A percentile compares a stretch with the other conserved stretches of the same genome.
Evolutionary conservation across 2,888 invertebrate genomes (phyloP).

Genomic region (Pachycephus smyrnensis): DNA sequence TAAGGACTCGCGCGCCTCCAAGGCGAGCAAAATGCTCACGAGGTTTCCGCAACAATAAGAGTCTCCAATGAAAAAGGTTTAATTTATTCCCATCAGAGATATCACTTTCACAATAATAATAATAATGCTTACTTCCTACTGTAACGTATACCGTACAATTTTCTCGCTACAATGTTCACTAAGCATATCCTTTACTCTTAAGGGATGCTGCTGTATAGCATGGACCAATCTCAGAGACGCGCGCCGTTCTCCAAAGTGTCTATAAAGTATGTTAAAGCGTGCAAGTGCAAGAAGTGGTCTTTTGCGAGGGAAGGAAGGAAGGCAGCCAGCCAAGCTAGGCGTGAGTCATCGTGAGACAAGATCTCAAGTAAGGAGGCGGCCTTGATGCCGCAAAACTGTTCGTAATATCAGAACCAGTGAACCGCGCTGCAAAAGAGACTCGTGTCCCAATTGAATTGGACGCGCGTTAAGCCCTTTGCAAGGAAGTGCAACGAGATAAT

Average conservation of each 20-base stretch:
- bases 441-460: constrained; percentile 6
- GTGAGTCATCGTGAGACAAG: constrained; percentile 47
- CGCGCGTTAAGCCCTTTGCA: background rate
- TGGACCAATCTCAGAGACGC: background rate
- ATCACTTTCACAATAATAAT: background rate
- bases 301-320: constrained; percentile 10
- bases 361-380: constrained; percentile 58
- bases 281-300: constrained; percentile 6
- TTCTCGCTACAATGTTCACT: background rate
- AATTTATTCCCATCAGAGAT: background rate
- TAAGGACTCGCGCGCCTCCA: background rate
- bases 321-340: constrained; percentile 26
- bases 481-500: background rate
- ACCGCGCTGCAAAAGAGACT: constrained; percentile 16
- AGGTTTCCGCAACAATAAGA: background rate
- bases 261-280: background rate
- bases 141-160: background rate
- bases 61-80: background rate
- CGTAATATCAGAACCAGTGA: constrained; percentile 50
- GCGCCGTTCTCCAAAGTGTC: background rate
- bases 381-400: constrained; percentile 56
- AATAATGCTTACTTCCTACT: background rate
- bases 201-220: background rate
- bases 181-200: background rate
- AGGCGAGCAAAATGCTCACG: background rate